phyloP scores from a whole-genome alignment of 2,888 invertebrate species.

The Epirrhoe alternata region DNA sequence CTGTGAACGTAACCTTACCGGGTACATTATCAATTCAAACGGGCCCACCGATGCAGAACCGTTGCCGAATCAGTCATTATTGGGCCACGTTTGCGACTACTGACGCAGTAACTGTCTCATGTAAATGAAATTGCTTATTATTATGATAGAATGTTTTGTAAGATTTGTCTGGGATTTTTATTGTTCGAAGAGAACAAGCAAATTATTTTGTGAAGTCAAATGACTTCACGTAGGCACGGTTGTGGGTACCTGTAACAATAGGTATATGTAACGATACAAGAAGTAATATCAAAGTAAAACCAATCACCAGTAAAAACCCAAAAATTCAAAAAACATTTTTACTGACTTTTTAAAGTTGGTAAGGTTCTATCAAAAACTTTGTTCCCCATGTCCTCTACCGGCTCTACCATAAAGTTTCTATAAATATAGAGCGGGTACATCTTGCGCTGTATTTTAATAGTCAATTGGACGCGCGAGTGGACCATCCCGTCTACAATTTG shows the following conservation, averaged over 20 bases:
- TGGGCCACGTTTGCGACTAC: constrained; percentile 53
- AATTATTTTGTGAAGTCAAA: background rate
- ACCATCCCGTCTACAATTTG: constrained; percentile 78
- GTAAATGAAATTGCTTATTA: constrained; percentile 7
- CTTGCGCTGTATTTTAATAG: constrained; percentile 55
- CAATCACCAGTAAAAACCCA: too few species aligned
- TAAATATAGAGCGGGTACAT: constrained; percentile 47
- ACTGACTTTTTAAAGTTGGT: background rate
- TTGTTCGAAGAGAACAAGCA: background rate
- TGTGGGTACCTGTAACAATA: too few species aligned
- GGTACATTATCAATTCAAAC: constrained; percentile 44
- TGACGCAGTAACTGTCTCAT: constrained; percentile 23
- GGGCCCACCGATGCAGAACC: constrained; percentile 58
- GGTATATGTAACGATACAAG: too few species aligned
- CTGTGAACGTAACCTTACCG: constrained; percentile 33
- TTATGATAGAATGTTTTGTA: constrained; percentile 20
- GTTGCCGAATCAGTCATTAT: constrained; percentile 61
- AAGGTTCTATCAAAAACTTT: background rate
- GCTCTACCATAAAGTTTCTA: constrained; percentile 17
- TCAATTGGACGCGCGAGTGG: constrained; percentile 63
- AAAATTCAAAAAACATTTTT: too few species aligned
- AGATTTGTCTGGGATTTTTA: background rate
- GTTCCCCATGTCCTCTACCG: constrained; percentile 3
- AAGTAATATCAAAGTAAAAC: too few species aligned
- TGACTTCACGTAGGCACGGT: background rate